Conservation (phyloP, 2,113 vertebrate genomes). For the Prietella phreatophila region DNA sequence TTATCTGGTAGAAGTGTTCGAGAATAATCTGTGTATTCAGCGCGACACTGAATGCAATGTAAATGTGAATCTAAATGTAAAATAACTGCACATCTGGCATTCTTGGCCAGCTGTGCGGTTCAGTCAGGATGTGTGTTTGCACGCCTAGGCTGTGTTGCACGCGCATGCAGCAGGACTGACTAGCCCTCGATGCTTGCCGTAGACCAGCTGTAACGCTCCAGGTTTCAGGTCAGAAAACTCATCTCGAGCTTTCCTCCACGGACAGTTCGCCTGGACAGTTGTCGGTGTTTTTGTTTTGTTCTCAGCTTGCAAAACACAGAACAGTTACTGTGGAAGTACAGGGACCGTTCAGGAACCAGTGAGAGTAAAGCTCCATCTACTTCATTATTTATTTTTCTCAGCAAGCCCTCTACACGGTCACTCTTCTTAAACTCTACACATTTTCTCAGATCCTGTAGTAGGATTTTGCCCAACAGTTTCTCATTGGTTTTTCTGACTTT, state of each 20-base stretch:
- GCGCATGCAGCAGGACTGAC: neutral
- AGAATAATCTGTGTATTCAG: neutral
- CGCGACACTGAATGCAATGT: neutral
- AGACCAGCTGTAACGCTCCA: neutral
- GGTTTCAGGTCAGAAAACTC: neutral
- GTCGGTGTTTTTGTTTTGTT: neutral
- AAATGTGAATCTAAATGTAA: neutral
- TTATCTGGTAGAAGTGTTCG: too few relatives aligned
- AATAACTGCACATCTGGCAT: neutral
- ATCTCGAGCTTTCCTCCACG: neutral
- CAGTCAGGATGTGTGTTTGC: neutral
- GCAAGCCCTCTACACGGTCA: too few relatives aligned
- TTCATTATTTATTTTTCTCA: neutral
- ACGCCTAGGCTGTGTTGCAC: neutral
- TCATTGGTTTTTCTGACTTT: neutral
- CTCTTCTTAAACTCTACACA: neutral
- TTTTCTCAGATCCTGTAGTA: neutral
- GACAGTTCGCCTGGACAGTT: too few relatives aligned
- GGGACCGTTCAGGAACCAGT: neutral
- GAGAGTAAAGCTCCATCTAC: neutral
- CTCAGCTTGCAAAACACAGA: neutral
- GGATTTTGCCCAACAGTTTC: neutral
- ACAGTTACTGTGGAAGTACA: neutral
- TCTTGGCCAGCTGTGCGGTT: neutral
- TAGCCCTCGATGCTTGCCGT: neutral